phyloP scores from a whole-genome alignment of 2,888 invertebrate species.

The Balanococcus diminutus region DNA sequence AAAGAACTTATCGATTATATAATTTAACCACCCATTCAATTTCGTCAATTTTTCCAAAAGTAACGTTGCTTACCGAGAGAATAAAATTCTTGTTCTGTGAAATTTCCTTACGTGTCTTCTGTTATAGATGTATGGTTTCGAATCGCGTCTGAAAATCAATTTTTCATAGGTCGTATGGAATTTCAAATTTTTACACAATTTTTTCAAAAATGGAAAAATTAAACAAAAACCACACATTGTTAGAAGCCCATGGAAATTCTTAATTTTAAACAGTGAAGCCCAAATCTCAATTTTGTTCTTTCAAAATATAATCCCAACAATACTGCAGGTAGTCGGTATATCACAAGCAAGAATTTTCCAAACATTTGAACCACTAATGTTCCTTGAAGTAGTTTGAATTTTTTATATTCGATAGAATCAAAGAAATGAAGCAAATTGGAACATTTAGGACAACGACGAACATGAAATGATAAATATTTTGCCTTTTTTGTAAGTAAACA shows the following conservation, averaged over 20 bases:
- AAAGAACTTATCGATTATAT: not conserved
- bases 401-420: no score
- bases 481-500: no score
- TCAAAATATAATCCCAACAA: not conserved
- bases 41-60: conserved; percentile 2
- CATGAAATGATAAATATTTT: no score
- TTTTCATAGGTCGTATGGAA: conserved; percentile 34
- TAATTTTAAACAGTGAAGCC: not conserved
- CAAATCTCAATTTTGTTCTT: not conserved
- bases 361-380: no score
- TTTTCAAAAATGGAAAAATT: not conserved
- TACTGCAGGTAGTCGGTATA: not conserved
- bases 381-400: no score
- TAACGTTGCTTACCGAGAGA: conserved; percentile 8
- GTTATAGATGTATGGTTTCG: conserved; percentile 29
- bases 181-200: conserved; percentile 12
- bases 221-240: not conserved
- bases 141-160: conserved; percentile 22
- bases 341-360: not conserved
- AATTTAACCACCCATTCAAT: conserved; percentile 25
- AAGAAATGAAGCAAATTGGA: no score
- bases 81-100: conserved; percentile 31
- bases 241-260: not conserved
- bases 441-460: no score
- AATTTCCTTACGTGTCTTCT: conserved; percentile 33